Evolutionary conservation across 2,113 vertebrate species (phyloP).

Genomic region (Alexandromys fortis): DNA sequence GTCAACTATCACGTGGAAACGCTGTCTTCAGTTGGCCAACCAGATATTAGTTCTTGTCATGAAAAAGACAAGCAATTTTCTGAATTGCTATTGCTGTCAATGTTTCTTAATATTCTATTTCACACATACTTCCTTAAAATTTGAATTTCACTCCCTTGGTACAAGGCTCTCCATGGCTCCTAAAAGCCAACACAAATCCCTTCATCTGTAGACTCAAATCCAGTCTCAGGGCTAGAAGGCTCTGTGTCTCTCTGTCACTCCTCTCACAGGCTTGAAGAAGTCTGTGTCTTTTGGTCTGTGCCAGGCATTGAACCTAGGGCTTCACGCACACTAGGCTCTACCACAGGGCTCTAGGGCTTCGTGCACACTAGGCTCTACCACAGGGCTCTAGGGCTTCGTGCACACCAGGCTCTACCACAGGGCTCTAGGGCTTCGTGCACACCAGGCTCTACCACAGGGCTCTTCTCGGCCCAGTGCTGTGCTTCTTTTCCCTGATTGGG

Average conservation of each 20-base stretch:
- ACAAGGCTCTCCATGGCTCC: background rate
- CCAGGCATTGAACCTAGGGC: background rate
- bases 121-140: background rate
- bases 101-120: constrained; percentile 11
- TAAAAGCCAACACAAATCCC: background rate
- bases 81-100: background rate
- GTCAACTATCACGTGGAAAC: background rate
- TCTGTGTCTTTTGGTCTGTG: background rate
- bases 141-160: background rate
- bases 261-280: background rate
- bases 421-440: background rate
- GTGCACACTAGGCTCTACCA: background rate
- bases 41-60: background rate
- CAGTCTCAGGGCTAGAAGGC: background rate
- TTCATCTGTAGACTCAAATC: background rate
- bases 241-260: background rate
- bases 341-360: background rate
- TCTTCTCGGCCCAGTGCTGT: background rate
- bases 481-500: background rate
- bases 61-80: background rate
- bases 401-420: background rate
- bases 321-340: background rate
- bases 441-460: background rate
- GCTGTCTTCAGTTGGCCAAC: background rate
- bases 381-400: background rate